Conservation (phyloP, 2,888 invertebrate species). For the Phaonia tiefii region DNA sequence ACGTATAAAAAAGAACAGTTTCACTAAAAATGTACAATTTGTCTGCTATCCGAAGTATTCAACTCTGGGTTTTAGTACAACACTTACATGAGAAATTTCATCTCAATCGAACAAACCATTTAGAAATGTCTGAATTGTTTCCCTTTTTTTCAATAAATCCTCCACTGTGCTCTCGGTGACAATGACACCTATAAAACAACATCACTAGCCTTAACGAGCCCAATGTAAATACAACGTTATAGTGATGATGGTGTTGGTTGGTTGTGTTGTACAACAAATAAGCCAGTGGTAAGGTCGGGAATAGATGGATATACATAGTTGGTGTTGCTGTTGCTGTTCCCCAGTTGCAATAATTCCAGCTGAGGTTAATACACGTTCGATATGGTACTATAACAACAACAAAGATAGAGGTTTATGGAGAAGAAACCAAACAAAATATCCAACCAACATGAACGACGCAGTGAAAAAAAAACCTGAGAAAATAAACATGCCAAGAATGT, state of each 20-base stretch:
- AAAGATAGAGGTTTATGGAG: too few species aligned
- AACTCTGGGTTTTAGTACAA: too few species aligned
- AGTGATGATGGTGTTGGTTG: conserved; percentile 1
- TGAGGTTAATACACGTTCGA: conserved; percentile 60
- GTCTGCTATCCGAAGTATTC: too few species aligned
- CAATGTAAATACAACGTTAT: conserved; percentile 32
- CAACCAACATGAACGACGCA: conserved; percentile 29
- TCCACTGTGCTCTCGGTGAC: too few species aligned
- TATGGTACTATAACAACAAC: conserved; percentile 61
- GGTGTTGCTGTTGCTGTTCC: conserved; percentile 20
- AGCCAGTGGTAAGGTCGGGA: conserved; percentile 78
- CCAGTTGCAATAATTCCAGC: conserved; percentile 52
- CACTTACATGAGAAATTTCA: too few species aligned
- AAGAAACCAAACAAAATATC: too few species aligned
- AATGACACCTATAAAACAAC: conserved; percentile 6
- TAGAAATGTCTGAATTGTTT: too few species aligned
- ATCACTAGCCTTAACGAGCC: background rate
- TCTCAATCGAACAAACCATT: too few species aligned
- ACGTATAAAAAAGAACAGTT: too few species aligned
- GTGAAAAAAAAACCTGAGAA: conserved; percentile 9
- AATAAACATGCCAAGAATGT: conserved; percentile 61
- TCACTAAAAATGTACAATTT: too few species aligned
- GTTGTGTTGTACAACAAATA: conserved; percentile 71
- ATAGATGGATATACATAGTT: conserved; percentile 57
- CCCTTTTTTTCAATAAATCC: too few species aligned